Percentiles rank a stretch among this genome's conserved stretches.
These are phyloP conservation scores for Drosophila miranda DNA, from an alignment of 1,140 invertebrate genomes.

Conservation along the genomic window DNA sequence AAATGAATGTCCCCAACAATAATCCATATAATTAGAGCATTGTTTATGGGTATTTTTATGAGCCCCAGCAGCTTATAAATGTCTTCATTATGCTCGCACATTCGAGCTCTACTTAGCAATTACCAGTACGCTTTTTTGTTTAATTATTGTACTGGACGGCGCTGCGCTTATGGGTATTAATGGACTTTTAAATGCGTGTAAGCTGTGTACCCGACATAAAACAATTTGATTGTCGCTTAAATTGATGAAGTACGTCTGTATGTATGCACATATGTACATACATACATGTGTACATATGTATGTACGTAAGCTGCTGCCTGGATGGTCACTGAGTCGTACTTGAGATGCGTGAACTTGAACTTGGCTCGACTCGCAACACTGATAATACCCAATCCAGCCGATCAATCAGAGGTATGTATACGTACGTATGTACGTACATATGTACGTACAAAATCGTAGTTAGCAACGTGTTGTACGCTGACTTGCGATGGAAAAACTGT, in stretches of 20 bases:
- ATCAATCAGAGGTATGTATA: slow-evolving; percentile 7
- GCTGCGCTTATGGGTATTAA: slow-evolving; percentile 29
- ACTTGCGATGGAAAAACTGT: slow-evolving; percentile 43
- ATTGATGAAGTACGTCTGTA: slow-evolving; percentile 30
- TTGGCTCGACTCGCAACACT: slow-evolving; percentile 35
- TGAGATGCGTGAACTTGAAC: slow-evolving; percentile 54
- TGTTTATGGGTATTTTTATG: slow-evolving; percentile 38
- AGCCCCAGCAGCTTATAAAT: slow-evolving; percentile 22
- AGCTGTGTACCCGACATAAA: too few relatives aligned
- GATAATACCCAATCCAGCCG: slow-evolving; percentile 28
- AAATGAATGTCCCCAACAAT: slow-evolving; percentile 10
- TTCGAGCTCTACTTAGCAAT: slow-evolving; percentile 18
- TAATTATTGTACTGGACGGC: slow-evolving; percentile 7
- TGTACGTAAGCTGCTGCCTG: slow-evolving; percentile 23
- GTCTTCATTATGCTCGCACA: slow-evolving; percentile 47
- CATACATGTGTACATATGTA: not conserved
- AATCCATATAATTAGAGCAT: slow-evolving; percentile 45
- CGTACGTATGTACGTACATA: not conserved
- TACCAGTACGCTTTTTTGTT: slow-evolving; percentile 2
- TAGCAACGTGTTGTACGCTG: slow-evolving; percentile 14
- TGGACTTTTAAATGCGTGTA: slow-evolving; percentile 46
- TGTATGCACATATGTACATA: too few relatives aligned
- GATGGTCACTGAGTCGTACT: slow-evolving; percentile 15
- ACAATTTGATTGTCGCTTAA: slow-evolving; percentile 45
- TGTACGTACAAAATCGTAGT: slow-evolving; percentile 9